A percentile compares a stretch with the other conserved stretches of the same genome.
Conservation (phyloP, 1,140 invertebrate genomes). For the Drosophila neocordata region DNA sequence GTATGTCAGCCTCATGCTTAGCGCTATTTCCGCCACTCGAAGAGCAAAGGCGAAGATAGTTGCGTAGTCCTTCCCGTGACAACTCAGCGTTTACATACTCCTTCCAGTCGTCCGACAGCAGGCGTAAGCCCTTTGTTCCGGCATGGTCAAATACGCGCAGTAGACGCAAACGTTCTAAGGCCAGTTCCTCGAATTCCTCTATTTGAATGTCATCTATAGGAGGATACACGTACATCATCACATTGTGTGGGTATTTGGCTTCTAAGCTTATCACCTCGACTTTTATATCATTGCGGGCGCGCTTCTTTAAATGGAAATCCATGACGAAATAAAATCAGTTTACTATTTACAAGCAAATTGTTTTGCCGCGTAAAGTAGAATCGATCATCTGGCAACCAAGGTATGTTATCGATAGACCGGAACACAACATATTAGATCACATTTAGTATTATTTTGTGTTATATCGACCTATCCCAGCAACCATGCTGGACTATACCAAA, state of each 20-base stretch:
- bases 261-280: slow-evolving; percentile 77
- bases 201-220: slow-evolving; percentile 90
- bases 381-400: slow-evolving; percentile 42
- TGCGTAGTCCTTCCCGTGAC: slow-evolving; percentile 87
- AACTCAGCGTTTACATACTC: slow-evolving; percentile 88
- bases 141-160: slow-evolving; percentile 89
- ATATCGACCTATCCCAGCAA: too few relatives aligned
- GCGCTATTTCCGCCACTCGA: slow-evolving; percentile 40
- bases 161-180: slow-evolving; percentile 92
- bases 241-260: slow-evolving; percentile 87
- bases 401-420: too few relatives aligned
- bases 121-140: slow-evolving; percentile 85
- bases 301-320: slow-evolving; percentile 77
- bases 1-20: slow-evolving; percentile 85
- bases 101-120: slow-evolving; percentile 89
- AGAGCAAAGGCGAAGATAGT: slow-evolving; percentile 85
- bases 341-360: slow-evolving; percentile 5
- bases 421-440: too few relatives aligned
- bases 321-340: slow-evolving; percentile 36
- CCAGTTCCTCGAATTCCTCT: slow-evolving; percentile 93
- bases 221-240: slow-evolving; percentile 91
- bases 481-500: too few relatives aligned
- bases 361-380: slow-evolving; percentile 52
- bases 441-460: too few relatives aligned
- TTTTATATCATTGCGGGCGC: slow-evolving; percentile 61